A percentile compares a stretch with the other conserved stretches of the same genome.
phyloP scores from a whole-genome alignment of 2,113 vertebrate species.

The Ciconia maguari region DNA sequence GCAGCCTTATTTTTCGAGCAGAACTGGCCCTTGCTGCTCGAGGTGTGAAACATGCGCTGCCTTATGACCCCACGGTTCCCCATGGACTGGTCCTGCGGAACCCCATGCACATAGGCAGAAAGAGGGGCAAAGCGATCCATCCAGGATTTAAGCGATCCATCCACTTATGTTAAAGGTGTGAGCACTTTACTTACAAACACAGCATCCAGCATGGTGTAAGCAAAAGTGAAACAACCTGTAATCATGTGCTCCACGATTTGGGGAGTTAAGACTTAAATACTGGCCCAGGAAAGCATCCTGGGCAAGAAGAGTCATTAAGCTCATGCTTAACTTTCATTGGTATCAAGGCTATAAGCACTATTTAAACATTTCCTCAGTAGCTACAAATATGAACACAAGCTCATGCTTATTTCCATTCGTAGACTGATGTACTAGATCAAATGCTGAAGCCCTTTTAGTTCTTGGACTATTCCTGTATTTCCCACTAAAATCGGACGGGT shows the following conservation, averaged over 20 bases:
- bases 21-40: neutral
- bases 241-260: neutral
- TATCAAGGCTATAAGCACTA: neutral
- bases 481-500: neutral
- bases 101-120: accelerated
- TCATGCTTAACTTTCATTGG: neutral
- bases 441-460: neutral
- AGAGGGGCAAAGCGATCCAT: neutral
- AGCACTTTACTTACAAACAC: neutral
- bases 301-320: neutral
- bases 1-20: neutral
- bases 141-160: accelerated
- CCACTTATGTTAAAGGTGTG: accelerated
- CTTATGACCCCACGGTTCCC: neutral
- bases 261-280: neutral
- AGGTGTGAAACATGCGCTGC: accelerated
- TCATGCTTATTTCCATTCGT: neutral
- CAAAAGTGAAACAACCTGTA: neutral
- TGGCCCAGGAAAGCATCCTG: neutral
- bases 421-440: neutral
- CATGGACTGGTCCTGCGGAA: neutral
- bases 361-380: neutral
- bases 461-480: neutral
- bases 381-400: neutral
- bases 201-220: accelerated